Conservation (phyloP, 2,113 vertebrate species). For the Trematocara variabile region DNA sequence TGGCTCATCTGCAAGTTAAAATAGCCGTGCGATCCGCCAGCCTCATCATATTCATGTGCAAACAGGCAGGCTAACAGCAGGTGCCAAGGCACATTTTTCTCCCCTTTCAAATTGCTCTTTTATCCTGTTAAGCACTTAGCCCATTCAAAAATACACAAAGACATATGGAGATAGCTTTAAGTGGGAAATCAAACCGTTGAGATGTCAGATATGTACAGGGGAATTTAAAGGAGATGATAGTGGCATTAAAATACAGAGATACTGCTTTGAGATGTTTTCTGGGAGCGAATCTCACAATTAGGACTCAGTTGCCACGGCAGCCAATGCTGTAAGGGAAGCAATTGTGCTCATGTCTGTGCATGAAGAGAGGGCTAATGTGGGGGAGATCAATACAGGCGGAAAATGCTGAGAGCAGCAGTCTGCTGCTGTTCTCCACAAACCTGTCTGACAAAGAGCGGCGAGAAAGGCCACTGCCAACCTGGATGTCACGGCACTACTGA, state of each 20-base stretch:
- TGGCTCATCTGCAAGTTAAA: conserved; percentile 78
- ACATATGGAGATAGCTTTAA: conserved; percentile 58
- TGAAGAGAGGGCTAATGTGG: conserved; percentile 70
- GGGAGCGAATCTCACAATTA: conserved; percentile 48
- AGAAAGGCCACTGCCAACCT: conserved; percentile 50
- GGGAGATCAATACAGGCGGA: conserved; percentile 72
- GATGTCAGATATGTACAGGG: conserved; percentile 35
- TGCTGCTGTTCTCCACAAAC: conserved; percentile 58
- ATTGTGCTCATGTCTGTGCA: conserved; percentile 69
- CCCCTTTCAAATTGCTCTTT: conserved; percentile 65
- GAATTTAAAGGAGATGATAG: conserved; percentile 37
- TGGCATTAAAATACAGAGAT: conserved; percentile 26
- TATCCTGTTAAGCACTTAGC: conserved; percentile 69
- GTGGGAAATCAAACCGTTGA: conserved; percentile 52
- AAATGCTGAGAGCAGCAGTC: conserved; percentile 75
- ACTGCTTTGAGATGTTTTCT: conserved; percentile 40
- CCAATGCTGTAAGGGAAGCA: conserved; percentile 67
- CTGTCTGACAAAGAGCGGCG: conserved; percentile 61
- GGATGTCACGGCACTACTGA: conserved; percentile 26
- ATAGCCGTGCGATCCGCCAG: conserved; percentile 42
- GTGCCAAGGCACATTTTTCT: conserved; percentile 59
- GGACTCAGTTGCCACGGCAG: conserved; percentile 71
- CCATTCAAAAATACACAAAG: conserved; percentile 66
- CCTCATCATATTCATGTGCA: conserved; percentile 72
- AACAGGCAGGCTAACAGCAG: conserved; percentile 66